phyloP scores from a whole-genome alignment of 1,140 invertebrate species.

The Stegodyphus dumicola region DNA sequence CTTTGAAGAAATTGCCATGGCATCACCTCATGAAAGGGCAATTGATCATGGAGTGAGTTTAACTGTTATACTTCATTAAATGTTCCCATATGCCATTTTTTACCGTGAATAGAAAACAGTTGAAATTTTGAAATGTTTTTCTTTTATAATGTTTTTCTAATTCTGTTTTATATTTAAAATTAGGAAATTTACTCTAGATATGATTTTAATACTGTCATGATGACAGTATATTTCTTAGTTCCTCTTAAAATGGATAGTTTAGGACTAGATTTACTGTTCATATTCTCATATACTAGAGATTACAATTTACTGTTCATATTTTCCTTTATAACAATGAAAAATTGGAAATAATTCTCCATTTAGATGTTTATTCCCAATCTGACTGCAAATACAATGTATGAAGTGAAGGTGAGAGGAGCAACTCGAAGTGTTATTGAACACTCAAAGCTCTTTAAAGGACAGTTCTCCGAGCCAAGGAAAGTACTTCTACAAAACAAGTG shows the following conservation, averaged over 20 bases:
- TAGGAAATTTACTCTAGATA: too few relatives aligned
- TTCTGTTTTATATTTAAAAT: too few relatives aligned
- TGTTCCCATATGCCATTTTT: too few relatives aligned
- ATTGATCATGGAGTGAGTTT: slow-evolving; percentile 54
- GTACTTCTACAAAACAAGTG: slow-evolving; percentile 78
- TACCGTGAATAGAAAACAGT: too few relatives aligned
- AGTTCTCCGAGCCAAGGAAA: slow-evolving; percentile 75
- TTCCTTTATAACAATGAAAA: background rate
- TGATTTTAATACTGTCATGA: too few relatives aligned
- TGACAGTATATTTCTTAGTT: too few relatives aligned
- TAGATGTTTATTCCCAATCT: slow-evolving; percentile 80
- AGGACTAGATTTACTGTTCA: background rate
- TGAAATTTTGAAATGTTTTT: too few relatives aligned
- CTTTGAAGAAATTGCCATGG: slow-evolving; percentile 75
- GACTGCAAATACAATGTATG: slow-evolving; percentile 79
- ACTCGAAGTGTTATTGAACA: slow-evolving; percentile 77
- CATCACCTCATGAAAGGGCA: slow-evolving; percentile 66
- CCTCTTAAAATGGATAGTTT: too few relatives aligned
- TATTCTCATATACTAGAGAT: background rate
- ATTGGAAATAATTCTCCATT: background rate
- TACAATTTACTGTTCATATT: background rate
- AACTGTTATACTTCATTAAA: background rate
- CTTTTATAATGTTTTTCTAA: too few relatives aligned
- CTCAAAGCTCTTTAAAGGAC: slow-evolving; percentile 74
- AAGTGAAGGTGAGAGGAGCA: slow-evolving; percentile 79